Evolutionary conservation across 2,797 vertebrate genomes (phyloP), one percentile per base, ranked within the genome.

Genomic region (Chromis chromis): DNA sequence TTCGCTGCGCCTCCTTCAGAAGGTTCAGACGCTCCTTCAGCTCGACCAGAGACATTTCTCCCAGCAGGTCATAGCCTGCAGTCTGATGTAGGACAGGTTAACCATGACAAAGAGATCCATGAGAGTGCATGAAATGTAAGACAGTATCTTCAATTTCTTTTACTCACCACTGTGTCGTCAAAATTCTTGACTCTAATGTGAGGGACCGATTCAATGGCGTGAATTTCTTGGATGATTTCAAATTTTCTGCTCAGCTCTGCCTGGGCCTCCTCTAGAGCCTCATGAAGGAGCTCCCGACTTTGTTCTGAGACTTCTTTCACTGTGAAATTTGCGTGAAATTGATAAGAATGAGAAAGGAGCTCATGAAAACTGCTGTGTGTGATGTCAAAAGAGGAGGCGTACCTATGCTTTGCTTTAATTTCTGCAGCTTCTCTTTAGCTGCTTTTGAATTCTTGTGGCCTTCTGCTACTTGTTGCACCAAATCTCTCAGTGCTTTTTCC

Each of bases 21-120:
- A 95, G 75, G 42, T 91, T 83, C 22, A 98, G 93, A 7, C 96
- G 94, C 86, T 96, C 96, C 6, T 86, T 95, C 58, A 97, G 90
- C 93, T 99, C 98, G 6, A 90, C 92, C 59, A 97, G 48, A 54
- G 97, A 98, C 97, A 98, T 98, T 92, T 99, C 98, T 52, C 94
- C 95, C 79, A 96, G 89, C 75, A 99, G 92, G 46, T 94, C 81
- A 0, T 98, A 93, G 49, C 97, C 96, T 4, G 93, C 94, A 48
- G 87, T 95, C 97, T 99, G 68, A 24, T 25, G 28, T 1, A 12
- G 39, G 50, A 57, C n/a, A 60, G 40, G 21, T 64, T 36, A 44
- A 9, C 4, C 12, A 0, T 27, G 31, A 48, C 24, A 50, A 6
- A 14, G 11, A 42, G 6, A n/a, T 6, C 19, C 1, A 27, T 21